Evolutionary conservation across 2,888 invertebrate genomes (phyloP).

Genomic region (Litoditis marina): DNA sequence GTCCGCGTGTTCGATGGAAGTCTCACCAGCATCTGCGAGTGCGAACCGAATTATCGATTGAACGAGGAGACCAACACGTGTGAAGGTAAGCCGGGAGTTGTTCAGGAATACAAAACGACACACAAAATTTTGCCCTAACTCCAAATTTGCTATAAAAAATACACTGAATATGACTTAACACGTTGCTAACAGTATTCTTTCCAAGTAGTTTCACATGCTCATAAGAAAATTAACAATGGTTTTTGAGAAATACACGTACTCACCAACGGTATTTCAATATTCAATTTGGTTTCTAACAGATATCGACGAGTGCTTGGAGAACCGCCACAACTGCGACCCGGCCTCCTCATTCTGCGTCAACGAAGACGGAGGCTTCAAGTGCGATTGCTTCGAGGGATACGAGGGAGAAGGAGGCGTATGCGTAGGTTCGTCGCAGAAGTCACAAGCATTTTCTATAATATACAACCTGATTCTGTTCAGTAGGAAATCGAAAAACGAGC

Average conservation of each 20-base stretch:
- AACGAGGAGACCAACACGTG: constrained; percentile 32
- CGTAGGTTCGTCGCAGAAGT: constrained; percentile 35
- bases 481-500: too few relatives aligned
- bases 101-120: too few relatives aligned
- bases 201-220: too few relatives aligned
- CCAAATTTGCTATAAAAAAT: neutral
- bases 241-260: too few relatives aligned
- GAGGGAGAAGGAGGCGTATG: constrained; percentile 72
- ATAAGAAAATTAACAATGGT: too few relatives aligned
- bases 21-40: constrained; percentile 50
- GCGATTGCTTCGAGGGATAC: constrained; percentile 82
- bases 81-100: constrained; percentile 24
- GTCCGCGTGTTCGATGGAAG: constrained; percentile 41
- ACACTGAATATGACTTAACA: too few relatives aligned
- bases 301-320: constrained; percentile 56
- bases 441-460: too few relatives aligned
- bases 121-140: neutral
- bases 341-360: constrained; percentile 78
- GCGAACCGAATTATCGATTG: constrained; percentile 44
- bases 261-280: too few relatives aligned
- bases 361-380: constrained; percentile 81
- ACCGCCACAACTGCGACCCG: constrained; percentile 53
- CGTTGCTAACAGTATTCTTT: too few relatives aligned
- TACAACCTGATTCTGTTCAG: too few relatives aligned
- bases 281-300: constrained; percentile 19